Evolutionary conservation across 2,797 vertebrate species (phyloP), one percentile per base, ranked within the genome.

Genomic region (Limosa lapponica): DNA sequence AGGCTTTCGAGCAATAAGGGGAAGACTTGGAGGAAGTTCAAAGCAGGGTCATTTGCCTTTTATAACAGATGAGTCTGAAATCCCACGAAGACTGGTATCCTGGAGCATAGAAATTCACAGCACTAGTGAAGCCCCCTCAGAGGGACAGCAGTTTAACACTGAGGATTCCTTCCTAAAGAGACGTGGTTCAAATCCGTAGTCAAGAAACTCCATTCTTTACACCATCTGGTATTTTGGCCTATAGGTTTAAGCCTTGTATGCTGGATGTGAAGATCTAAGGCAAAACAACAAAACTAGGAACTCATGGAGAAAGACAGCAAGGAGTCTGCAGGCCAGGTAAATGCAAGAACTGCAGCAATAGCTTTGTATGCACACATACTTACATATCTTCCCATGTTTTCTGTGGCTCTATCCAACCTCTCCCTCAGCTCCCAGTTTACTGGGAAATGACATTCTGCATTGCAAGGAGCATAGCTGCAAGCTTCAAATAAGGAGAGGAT

Each of bases 21-120:
- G 71, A 93, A 82, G 83, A 74, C 41, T 82, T 87, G 82, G 66
- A 91, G 82, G 48, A 91, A 94, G 82, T 91, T 96, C 81, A 96
- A 34, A 64, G 70, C 48, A 52, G 64, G 93, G 87, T 96, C 81
- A 89, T 59, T 94, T 77, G 90, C 67, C 24, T 95, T 92, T 89
- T 85, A 39, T 44, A 85, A 64, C 64, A 89, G 70, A 72, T 54
- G 72, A 87, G 24, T 55, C 73, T 90, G 74, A 82, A 95, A 90
- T 87, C 51, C 87, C 66, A 46, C 13, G 23, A 89, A 92, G 74
- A 55, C 39, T 66, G 81, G 86, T 92, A 70, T 81, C 75, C 43
- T 30, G 28, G 32, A 90, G 48, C 78, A 52, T 3, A 64, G 62
- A 66, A 80, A 59, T 57, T 54, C 74, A 46, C 43, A 89, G 86